These are phyloP conservation scores for Cremastinae sp. DNA, from an alignment of 2,888 invertebrate genomes.

Conservation along the genomic window DNA sequence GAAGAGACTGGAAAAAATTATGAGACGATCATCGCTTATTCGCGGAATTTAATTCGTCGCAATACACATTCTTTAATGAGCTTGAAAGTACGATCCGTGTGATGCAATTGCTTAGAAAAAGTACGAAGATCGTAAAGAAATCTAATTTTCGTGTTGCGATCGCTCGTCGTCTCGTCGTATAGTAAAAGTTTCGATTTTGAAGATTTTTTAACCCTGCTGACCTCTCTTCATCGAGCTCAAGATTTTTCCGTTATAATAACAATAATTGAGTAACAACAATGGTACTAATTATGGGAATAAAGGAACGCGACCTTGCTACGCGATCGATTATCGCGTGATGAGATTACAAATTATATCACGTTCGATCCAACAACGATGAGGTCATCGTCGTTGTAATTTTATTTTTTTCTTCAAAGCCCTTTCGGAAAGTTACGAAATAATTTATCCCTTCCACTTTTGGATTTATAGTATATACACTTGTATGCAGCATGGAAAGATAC, in stretches of 20 bases:
- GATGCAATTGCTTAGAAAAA: too few species aligned
- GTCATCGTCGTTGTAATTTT: conserved; percentile 11
- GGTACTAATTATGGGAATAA: conserved; percentile 24
- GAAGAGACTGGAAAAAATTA: too few species aligned
- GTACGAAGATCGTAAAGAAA: not conserved
- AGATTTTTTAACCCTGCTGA: conserved; percentile 29
- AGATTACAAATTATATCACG: conserved; percentile 43
- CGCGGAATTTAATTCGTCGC: too few species aligned
- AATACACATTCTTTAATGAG: too few species aligned
- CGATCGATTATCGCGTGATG: conserved; percentile 50
- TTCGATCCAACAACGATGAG: conserved; percentile 36
- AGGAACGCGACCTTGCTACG: conserved; percentile 40
- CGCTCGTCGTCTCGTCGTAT: too few species aligned
- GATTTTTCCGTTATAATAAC: not conserved
- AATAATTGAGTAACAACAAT: not conserved
- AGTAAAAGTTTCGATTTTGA: too few species aligned
- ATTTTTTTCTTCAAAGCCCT: conserved; percentile 18
- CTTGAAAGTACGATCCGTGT: too few species aligned
- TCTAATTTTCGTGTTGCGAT: too few species aligned
- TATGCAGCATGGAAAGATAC: too few species aligned
- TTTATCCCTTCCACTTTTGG: too few species aligned
- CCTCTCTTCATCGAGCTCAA: conserved; percentile 33
- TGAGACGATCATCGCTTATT: not conserved
- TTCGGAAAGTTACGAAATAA: not conserved
- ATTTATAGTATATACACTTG: too few species aligned